These are phyloP conservation scores for Actinemys pallida DNA, from an alignment of 2,113 vertebrate species.

Conservation along the genomic window DNA sequence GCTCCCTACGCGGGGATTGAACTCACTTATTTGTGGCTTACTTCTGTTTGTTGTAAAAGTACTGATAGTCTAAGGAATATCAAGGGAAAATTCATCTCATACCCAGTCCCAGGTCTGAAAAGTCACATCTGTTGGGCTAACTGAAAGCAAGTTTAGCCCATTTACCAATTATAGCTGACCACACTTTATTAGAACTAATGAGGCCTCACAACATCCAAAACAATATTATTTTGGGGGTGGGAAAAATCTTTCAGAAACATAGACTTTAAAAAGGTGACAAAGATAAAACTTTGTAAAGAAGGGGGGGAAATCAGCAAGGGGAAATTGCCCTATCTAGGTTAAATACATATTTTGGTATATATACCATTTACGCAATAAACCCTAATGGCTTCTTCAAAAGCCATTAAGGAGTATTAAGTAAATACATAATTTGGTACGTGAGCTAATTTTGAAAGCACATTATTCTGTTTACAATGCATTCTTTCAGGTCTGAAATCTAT, in stretches of 20 bases:
- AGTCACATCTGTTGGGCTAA: neutral
- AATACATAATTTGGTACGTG: constrained; percentile 76
- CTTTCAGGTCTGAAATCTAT: constrained; percentile 66
- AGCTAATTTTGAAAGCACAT: constrained; percentile 78
- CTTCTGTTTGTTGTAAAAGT: neutral
- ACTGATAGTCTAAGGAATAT: neutral
- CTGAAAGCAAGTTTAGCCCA: neutral
- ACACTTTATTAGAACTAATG: neutral
- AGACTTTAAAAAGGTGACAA: constrained; percentile 60
- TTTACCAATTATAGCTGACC: neutral
- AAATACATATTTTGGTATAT: constrained; percentile 71
- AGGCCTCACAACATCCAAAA: neutral
- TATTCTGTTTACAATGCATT: constrained; percentile 75
- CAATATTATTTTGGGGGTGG: neutral
- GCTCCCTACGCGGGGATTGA: neutral
- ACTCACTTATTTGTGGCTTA: neutral
- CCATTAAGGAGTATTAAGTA: constrained; percentile 79
- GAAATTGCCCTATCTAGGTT: constrained; percentile 68
- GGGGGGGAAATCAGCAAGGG: constrained; percentile 57
- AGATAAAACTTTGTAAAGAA: constrained; percentile 73
- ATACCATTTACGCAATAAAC: constrained; percentile 59
- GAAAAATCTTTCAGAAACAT: constrained; percentile 64
- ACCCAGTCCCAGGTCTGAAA: neutral
- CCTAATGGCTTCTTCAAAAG: constrained; percentile 79
- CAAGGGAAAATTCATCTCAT: neutral